Percentiles rank a stretch among this genome's conserved stretches.
Conservation (phyloP, 2,113 vertebrate species). For the Prunella fulvescens region DNA sequence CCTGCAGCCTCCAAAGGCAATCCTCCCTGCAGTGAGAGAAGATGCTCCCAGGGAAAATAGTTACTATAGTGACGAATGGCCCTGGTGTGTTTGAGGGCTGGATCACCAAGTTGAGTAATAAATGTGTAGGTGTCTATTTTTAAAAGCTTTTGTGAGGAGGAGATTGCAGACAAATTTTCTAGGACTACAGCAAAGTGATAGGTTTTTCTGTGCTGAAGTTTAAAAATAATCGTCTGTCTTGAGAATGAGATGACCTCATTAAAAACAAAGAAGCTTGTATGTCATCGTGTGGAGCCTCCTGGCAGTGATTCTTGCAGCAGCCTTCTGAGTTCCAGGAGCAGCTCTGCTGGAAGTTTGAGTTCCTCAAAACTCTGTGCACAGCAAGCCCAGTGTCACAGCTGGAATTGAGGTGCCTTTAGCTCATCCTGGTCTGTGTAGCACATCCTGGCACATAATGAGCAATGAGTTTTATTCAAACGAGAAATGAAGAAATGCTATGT, state of each 20-base stretch:
- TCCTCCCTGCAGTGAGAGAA: not conserved
- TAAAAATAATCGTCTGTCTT: constrained; percentile 53
- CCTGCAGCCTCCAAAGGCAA: not conserved
- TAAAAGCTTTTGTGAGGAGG: constrained; percentile 8
- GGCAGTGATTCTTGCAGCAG: not conserved
- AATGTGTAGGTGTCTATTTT: constrained; percentile 48
- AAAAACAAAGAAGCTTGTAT: constrained; percentile 49
- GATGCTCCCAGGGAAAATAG: constrained; percentile 30
- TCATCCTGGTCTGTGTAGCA: not conserved
- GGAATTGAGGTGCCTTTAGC: not conserved
- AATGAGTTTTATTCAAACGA: not conserved
- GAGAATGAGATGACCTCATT: constrained; percentile 44
- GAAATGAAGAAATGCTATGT: not conserved
- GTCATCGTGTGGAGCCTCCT: not conserved
- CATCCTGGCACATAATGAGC: not conserved
- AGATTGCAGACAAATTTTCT: not conserved
- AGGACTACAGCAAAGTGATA: not conserved
- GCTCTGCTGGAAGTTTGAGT: not conserved
- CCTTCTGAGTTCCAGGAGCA: not conserved
- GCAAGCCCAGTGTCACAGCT: not conserved
- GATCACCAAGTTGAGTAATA: constrained; percentile 36
- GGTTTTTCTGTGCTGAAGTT: constrained; percentile 13
- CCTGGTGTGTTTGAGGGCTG: not conserved
- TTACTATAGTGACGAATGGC: constrained; percentile 27
- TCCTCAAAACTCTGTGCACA: not conserved